phyloP scores from a whole-genome alignment of 92 coral and sea anemone species.

The Porites cylindrica region DNA sequence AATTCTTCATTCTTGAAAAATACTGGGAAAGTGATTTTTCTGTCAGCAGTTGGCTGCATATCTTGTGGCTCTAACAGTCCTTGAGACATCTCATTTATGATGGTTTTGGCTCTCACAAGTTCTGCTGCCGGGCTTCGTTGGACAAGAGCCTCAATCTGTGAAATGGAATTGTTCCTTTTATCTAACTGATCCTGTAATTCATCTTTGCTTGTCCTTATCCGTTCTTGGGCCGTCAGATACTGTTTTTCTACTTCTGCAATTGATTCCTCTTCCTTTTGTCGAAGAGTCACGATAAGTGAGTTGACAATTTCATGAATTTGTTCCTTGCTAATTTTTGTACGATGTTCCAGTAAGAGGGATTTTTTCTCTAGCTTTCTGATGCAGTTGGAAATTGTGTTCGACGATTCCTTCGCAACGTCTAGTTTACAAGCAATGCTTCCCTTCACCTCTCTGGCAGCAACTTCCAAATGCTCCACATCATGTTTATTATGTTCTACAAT shows the following conservation, averaged over 20 bases:
- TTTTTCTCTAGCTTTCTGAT: background rate
- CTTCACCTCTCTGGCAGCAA: constrained; percentile 15
- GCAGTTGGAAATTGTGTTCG: background rate
- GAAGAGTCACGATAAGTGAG: too few species aligned
- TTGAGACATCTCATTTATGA: background rate
- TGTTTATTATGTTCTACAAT: constrained; percentile 31
- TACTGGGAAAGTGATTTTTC: background rate
- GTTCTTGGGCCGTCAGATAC: background rate
- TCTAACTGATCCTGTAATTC: background rate
- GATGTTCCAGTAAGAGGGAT: background rate
- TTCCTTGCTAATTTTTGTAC: background rate
- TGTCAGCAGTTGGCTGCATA: background rate
- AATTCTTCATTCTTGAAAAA: background rate
- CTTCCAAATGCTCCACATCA: constrained; percentile 24
- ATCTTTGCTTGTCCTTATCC: background rate
- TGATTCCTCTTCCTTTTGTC: background rate
- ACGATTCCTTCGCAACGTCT: background rate
- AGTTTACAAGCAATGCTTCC: background rate
- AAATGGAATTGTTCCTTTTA: background rate
- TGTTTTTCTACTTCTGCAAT: background rate
- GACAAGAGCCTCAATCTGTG: background rate
- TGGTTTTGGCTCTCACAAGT: background rate
- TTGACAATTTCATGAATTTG: background rate
- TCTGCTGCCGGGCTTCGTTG: constrained; percentile 7
- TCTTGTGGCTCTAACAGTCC: background rate